Evolutionary conservation across 2,888 invertebrate genomes (phyloP), one percentile per base, ranked within the genome.

Genomic region (Drosophila neotestacea): DNA sequence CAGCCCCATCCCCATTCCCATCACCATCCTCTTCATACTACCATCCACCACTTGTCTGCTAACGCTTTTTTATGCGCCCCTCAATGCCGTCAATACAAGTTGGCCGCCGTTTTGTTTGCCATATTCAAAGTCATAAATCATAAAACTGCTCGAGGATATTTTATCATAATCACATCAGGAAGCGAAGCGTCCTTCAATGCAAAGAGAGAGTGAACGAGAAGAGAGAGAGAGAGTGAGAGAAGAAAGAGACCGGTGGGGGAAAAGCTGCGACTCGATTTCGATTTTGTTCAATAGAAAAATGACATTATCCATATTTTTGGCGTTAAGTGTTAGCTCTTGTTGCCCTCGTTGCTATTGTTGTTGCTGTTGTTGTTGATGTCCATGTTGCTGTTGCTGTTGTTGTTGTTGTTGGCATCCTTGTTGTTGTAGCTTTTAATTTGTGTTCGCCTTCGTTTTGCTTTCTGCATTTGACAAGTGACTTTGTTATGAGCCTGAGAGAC

Each of bases 151-250:
- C 79, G 75, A 89, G 85, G 88, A 86, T 86, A 86, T 86, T 89
- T 86, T 88, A 86, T 89, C 85, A 86, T 86, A 89, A 86, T 88
- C 85, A 85, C 86, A 86, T 86, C 89, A 85, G 83, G 88, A 89
- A 89, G 67, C 72, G 75, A 71, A 70, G 67, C 83, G 59, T 65
- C 61, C 66, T 65, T 59, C 58, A 46, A 39, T 22, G 54, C 9
- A 22, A 13, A 30, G 41, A 4, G 32, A 16, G 28, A 3, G 13
- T 41, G 11, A 22, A n/a, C 16, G 10, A 41, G 10, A 2, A 2
- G 30, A 5, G n/a, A 13, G 28, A 2, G 7, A 1, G 28, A n/a
- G 10, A 11, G 10, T 7, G 47, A 7, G 41, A 39, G 47, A 10
- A 39, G 47, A 10, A 39, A 11, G 44, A 13, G 30, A n/a, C 16